Evolutionary conservation across 2,888 invertebrate species (phyloP), one percentile per base, ranked within the genome.

Genomic region (Halictus ligatus): DNA sequence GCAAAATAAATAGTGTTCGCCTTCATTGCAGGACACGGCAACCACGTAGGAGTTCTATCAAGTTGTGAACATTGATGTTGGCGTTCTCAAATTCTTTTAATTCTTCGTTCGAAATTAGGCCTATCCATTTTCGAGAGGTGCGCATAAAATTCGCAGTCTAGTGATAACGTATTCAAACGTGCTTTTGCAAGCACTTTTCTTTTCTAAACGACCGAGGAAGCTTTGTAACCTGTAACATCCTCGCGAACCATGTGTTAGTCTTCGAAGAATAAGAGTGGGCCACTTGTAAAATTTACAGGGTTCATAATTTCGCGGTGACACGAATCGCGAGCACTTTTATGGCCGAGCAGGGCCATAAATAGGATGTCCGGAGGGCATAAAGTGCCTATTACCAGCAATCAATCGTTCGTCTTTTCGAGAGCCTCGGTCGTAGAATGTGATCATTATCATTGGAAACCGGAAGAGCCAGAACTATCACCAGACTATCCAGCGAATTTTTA

Each of bases 201-300:
- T n/a, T 58, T 58, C n/a, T 12, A 64, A 64, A 8, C 60, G 60
- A 64, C 29, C 29, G 29, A 2, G 29, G 29, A 15, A 64, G 60
- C 29, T 15, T 29, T 7, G 60, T 25, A 6, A 64, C 25, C 25
- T 29, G 29, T 18, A 29, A 64, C 64, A 64, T 64, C 64, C 29
- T 15, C 18, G 64, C 15, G 64, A 64, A 64, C 29, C 64, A 29
- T 64, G 29, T 29, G 29, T 64, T 64, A 64, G 29, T 64, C 29
- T 29, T 64, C 64, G 64, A 64, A 64, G 43, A 43, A 79, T 78
- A 40, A 71, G 76, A 43, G 29, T 18, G 29, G 72, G 1, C 50
- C 64, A 74, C 74, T 78, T 80, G 85, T 80, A 64, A 83, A 88
- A 90, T 84, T 90, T 88, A 90, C 88, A 76, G 77, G 50, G 71